phyloP scores from a whole-genome alignment of 2,888 invertebrate genomes.

The Drosophila algonquin region DNA sequence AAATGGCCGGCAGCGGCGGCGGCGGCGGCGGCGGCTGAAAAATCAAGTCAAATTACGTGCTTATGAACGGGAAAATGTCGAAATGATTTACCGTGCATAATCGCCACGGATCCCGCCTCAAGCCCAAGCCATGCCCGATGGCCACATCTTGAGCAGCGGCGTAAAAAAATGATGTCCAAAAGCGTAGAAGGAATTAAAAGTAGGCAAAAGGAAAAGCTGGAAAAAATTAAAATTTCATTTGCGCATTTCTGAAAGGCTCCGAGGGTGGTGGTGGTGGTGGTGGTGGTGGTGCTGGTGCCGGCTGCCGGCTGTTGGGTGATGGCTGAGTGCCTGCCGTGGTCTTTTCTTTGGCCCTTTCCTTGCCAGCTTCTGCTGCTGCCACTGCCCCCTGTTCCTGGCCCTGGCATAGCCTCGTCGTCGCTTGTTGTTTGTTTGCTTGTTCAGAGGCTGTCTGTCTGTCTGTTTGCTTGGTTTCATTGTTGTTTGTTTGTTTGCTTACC shows the following conservation, averaged over 20 bases:
- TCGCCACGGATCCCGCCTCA: constrained; percentile 56
- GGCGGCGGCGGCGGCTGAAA: constrained; percentile 39
- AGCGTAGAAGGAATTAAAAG: constrained; percentile 30
- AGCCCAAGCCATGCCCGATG: background rate
- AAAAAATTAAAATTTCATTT: constrained; percentile 72
- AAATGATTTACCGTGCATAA: constrained; percentile 82
- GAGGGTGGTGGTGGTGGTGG: constrained; percentile 5
- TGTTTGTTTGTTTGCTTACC: constrained; percentile 72
- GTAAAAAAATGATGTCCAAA: constrained; percentile 21
- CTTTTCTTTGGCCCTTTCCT: constrained; percentile 6
- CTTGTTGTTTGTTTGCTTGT: constrained; percentile 58
- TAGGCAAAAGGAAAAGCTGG: constrained; percentile 19
- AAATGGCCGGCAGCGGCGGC: constrained; percentile 49
- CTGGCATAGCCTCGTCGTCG: background rate
- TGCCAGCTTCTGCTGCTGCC: too few relatives aligned
- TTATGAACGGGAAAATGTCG: constrained; percentile 80
- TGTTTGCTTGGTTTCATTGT: constrained; percentile 77
- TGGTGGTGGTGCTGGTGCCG: background rate
- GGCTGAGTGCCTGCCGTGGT: constrained; percentile 16
- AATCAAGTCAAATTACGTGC: constrained; percentile 80
- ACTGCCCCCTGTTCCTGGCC: constrained; percentile 10
- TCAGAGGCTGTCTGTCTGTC: constrained; percentile 44
- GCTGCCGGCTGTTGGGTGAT: constrained; percentile 1
- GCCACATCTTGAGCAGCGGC: constrained; percentile 53
- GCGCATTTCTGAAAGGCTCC: constrained; percentile 29